Evolutionary conservation across 2,888 invertebrate species (phyloP).

Genomic region (Yponomeuta evonymella): DNA sequence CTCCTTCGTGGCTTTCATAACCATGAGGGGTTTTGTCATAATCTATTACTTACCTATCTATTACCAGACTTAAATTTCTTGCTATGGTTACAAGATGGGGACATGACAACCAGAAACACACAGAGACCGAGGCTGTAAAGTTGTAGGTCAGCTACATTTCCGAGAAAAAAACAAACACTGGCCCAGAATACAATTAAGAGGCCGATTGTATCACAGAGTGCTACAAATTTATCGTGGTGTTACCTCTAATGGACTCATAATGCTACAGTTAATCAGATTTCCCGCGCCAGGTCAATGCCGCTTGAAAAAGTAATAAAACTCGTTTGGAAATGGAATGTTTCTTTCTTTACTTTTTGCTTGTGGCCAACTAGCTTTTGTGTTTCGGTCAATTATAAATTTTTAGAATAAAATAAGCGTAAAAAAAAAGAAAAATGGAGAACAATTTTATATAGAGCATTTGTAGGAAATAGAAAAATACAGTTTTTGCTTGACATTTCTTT

Average conservation of each 20-base stretch:
- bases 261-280: conserved; percentile 5
- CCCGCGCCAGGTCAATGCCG: background rate
- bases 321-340: background rate
- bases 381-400: no score
- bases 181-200: background rate
- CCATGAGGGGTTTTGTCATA: no score
- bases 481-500: no score
- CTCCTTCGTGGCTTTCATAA: no score
- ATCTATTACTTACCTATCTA: no score
- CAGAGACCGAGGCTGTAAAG: background rate
- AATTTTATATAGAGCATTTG: no score
- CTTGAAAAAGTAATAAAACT: background rate
- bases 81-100: no score
- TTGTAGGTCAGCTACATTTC: background rate
- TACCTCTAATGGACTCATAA: conserved; percentile 9
- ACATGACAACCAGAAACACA: no score
- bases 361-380: background rate
- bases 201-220: background rate
- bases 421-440: no score
- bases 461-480: no score
- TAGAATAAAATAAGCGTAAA: no score
- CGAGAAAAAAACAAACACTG: background rate
- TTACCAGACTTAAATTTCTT: no score
- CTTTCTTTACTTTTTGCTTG: background rate
- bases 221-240: background rate